These are phyloP conservation scores for Bombus cullumanus DNA, from an alignment of 1,140 invertebrate genomes.

Conservation along the genomic window DNA sequence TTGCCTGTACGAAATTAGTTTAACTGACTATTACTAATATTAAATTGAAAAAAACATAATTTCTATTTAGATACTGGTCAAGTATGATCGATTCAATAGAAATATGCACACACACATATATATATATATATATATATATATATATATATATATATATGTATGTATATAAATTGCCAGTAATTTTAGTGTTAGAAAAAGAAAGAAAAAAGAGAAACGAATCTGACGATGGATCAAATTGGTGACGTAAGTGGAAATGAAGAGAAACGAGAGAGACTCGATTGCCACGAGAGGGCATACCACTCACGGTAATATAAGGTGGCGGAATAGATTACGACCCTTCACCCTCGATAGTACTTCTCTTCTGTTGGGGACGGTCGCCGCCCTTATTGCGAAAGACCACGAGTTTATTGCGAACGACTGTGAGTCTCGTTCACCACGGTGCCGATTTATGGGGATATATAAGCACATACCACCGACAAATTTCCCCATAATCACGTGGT, in stretches of 20 bases:
- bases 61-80: no score
- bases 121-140: no score
- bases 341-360: slow-evolving; percentile 59
- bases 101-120: no score
- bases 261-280: slow-evolving; percentile 52
- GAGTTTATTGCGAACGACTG: slow-evolving; percentile 71
- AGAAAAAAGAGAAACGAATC: no score
- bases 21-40: no score
- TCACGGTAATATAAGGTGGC: slow-evolving; percentile 63
- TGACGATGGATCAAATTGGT: slow-evolving; percentile 16
- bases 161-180: no score
- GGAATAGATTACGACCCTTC: slow-evolving; percentile 67
- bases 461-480: slow-evolving; percentile 52
- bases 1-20: no score
- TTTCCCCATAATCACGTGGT: slow-evolving; percentile 48
- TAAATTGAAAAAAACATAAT: no score
- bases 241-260: slow-evolving; percentile 42
- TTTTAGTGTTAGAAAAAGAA: no score
- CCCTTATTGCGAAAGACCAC: slow-evolving; percentile 63
- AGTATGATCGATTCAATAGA: no score
- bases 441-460: slow-evolving; percentile 59
- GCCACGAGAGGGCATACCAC: slow-evolving; percentile 42
- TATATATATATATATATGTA: no score
- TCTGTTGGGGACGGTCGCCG: slow-evolving; percentile 20
- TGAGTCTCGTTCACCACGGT: slow-evolving; percentile 31